Evolutionary conservation across 1,140 invertebrate species (phyloP).

Genomic region (Trissolcus basalis): DNA sequence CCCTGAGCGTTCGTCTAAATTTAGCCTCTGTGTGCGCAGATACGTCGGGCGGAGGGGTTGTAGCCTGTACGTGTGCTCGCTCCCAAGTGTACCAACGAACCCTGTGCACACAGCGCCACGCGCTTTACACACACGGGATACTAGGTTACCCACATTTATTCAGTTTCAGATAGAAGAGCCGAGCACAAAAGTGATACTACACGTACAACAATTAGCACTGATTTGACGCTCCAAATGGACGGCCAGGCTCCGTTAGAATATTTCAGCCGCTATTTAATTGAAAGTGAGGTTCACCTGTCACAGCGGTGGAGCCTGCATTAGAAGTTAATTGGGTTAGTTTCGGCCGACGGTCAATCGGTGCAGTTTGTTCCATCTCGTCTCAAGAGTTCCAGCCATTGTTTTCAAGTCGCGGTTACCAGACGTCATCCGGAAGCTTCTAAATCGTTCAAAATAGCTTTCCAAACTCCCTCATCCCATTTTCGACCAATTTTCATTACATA

Average conservation of each 20-base stretch:
- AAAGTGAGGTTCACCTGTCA: neutral
- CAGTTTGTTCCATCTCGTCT: conserved; percentile 5
- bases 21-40: conserved; percentile 47
- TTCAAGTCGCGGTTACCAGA: neutral
- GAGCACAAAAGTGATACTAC: conserved; percentile 22
- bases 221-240: conserved; percentile 19
- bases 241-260: neutral
- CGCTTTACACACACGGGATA: conserved; percentile 25
- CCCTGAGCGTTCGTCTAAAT: conserved; percentile 62
- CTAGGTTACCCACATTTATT: conserved; percentile 37
- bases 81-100: conserved; percentile 19
- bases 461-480: neutral
- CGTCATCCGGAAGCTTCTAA: neutral
- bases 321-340: conserved; percentile 27
- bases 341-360: conserved; percentile 2
- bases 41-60: conserved; percentile 11
- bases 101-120: conserved; percentile 5
- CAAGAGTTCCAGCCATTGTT: conserved; percentile 2
- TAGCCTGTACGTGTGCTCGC: neutral
- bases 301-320: neutral
- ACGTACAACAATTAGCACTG: conserved; percentile 29
- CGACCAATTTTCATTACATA: neutral
- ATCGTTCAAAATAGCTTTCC: neutral
- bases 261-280: conserved; percentile 6
- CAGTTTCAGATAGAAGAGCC: conserved; percentile 16